Evolutionary conservation across 2,888 invertebrate species (phyloP).

Genomic region (Lydus trimaculatus): DNA sequence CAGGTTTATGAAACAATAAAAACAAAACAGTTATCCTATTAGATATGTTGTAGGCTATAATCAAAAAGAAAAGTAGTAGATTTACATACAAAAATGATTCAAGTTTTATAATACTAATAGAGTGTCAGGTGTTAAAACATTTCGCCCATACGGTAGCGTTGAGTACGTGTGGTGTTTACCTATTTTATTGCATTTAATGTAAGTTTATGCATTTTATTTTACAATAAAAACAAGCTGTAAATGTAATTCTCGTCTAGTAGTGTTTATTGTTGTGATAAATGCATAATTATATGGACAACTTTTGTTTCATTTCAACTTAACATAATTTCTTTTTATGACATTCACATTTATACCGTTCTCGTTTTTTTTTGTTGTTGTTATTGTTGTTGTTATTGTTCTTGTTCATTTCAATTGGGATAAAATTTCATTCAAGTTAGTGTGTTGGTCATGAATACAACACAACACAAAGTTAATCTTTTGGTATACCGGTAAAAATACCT

Average conservation of each 20-base stretch:
- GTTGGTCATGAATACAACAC: neutral
- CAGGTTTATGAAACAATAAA: neutral
- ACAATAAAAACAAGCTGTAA: constrained; percentile 32
- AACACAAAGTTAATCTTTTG: neutral
- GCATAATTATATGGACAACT: constrained; percentile 4
- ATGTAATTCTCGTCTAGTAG: constrained; percentile 16
- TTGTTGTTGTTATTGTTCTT: neutral
- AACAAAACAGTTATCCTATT: neutral
- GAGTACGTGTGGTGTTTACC: constrained; percentile 39
- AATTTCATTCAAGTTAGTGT: neutral
- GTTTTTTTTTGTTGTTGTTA: neutral
- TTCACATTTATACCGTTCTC: neutral
- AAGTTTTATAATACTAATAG: constrained; percentile 25
- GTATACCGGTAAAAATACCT: constrained; percentile 44
- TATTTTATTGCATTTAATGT: constrained; percentile 43
- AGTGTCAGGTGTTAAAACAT: constrained; percentile 46
- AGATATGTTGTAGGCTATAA: too few relatives aligned
- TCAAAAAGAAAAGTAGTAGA: neutral
- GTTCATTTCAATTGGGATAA: constrained; percentile 1
- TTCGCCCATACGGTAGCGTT: constrained; percentile 34
- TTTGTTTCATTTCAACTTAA: neutral
- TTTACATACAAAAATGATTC: constrained; percentile 25
- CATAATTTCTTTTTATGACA: neutral
- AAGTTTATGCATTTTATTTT: constrained; percentile 36
- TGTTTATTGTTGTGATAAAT: constrained; percentile 18